Base-by-base conservation (phyloP, 2,797 vertebrate species). In the Acestrorhynchus altus region DNA sequence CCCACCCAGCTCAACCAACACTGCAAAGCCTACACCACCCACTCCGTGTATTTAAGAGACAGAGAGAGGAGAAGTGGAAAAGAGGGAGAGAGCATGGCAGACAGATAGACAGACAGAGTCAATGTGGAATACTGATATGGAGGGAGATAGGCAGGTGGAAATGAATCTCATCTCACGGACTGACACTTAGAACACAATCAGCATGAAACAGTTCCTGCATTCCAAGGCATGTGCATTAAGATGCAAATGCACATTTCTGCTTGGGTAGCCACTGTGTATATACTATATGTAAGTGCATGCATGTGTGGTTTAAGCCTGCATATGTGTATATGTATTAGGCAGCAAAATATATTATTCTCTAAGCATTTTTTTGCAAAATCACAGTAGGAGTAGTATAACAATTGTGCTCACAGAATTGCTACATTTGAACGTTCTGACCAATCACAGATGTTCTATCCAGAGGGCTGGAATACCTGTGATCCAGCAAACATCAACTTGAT, bases 121-220 rank as follows among this genome's bases (percentile, higher is more conserved):
- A 61, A 40, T n/a, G 18, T 49, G 44, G 46, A 44, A 39, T 40
- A 59, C 16, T 77, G 63, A 82, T 24, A 72, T 49, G 87, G 73
- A 72, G 87, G 85, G 83, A 80, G 71, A 83, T 83, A 88, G 86
- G 84, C 80, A 78, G 81, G 83, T 83, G 85, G 85, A 83, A 88
- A 47, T 49, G 54, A 61, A 26, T 51, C 28, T 51, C 22, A 51
- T 61, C 22, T 66, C 64, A 47, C 40, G 20, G 64, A 26, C 15
- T 51, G 44, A 61, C 70, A 72, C 63, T 46, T 47, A 26, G 63
- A 46, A 44, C 20, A 66, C 64, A 26, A 26, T 47, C 42, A 66
- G 40, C 46, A 67, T 49, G 44, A 28, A 67, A 11, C 65, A 31
- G 59, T 39, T 61, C 31, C 26, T 49, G 65, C 24, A 49, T 49